Evolutionary conservation across 1,140 invertebrate genomes (phyloP), one percentile per base, ranked within the genome.

Genomic region (Probaryconus sp.): DNA sequence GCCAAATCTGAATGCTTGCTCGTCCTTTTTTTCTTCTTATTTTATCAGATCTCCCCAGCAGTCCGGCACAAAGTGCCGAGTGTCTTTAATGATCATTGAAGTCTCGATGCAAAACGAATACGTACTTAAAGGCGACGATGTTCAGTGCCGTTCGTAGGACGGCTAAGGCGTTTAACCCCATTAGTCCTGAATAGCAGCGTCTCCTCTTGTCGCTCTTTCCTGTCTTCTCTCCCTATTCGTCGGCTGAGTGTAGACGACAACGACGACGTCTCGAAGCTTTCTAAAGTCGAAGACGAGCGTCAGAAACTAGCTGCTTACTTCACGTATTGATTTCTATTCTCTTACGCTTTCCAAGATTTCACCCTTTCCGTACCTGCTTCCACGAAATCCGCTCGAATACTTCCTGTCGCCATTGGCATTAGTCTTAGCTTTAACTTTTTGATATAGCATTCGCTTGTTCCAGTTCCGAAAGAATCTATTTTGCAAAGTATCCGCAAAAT

Each of bases 301-400:
- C 78, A 77, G 77, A 80, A 82, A 83, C 83, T 86, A 78, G 81
- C 80, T 83, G 84, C 80, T 86, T 83, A 86, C 83, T 85, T 87
- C 83, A 84, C 84, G 81, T 87, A 87, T 87, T 87, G 85, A 87
- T 87, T 86, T 87, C 84, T 83, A 87, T 87, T 87, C 83, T 85
- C 83, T 84, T 83, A 83, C 79, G 80, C 81, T 79, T 81, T 80
- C 77, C 80, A 71, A 78, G 80, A 75, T 77, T n/a, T 83, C 81
- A 80, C 80, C 78, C 79, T 80, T 82, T 81, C 76, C 63, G 61
- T 70, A 65, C 55, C 64, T 64, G 60, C 50, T 55, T 68, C 50
- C 69, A 47, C 65, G 30, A 42, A 61, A 65, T 76, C 61, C 55
- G 38, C 58, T 69, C 64, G 67, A 67, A 64, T 67, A 64, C 48